These are phyloP conservation scores for Hofmannophila pseudospretella DNA, from an alignment of 2,888 invertebrate species.

Conservation along the genomic window DNA sequence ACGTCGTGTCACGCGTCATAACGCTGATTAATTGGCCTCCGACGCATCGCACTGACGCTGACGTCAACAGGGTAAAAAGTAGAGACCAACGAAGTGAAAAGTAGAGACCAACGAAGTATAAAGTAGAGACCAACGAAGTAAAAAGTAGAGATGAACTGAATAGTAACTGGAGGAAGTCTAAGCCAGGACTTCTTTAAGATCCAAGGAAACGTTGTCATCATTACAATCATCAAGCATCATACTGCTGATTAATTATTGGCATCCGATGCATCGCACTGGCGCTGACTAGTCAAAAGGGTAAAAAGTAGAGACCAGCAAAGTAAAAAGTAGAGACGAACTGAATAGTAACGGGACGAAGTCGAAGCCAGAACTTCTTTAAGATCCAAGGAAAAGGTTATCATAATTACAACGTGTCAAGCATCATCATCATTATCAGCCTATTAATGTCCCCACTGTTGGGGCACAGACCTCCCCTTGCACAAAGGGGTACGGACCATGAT, in stretches of 20 bases:
- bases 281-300: slow-evolving; percentile 34
- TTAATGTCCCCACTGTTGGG: too few species aligned
- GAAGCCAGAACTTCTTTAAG: too few species aligned
- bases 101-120: slow-evolving; percentile 27
- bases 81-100: slow-evolving; percentile 33
- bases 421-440: too few species aligned
- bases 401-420: too few species aligned
- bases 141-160: slow-evolving; percentile 22
- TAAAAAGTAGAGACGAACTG: slow-evolving; percentile 26
- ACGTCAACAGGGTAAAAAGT: slow-evolving; percentile 38
- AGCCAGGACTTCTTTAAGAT: too few species aligned
- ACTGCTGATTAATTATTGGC: slow-evolving; percentile 72
- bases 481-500: too few species aligned
- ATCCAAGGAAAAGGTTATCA: too few species aligned
- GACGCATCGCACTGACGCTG: slow-evolving; percentile 30
- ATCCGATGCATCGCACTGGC: slow-evolving; percentile 33
- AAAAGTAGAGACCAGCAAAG: slow-evolving; percentile 31
- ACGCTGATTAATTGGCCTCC: slow-evolving; percentile 67
- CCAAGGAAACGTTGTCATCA: too few species aligned
- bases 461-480: too few species aligned
- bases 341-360: too few species aligned
- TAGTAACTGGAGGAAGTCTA: too few species aligned
- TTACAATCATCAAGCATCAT: slow-evolving; percentile 68
- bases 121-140: slow-evolving; percentile 28
- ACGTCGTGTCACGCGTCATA: slow-evolving; percentile 66